These are phyloP conservation scores for Helicoverpa zea DNA, from an alignment of 1,140 invertebrate genomes.

Conservation along the genomic window DNA sequence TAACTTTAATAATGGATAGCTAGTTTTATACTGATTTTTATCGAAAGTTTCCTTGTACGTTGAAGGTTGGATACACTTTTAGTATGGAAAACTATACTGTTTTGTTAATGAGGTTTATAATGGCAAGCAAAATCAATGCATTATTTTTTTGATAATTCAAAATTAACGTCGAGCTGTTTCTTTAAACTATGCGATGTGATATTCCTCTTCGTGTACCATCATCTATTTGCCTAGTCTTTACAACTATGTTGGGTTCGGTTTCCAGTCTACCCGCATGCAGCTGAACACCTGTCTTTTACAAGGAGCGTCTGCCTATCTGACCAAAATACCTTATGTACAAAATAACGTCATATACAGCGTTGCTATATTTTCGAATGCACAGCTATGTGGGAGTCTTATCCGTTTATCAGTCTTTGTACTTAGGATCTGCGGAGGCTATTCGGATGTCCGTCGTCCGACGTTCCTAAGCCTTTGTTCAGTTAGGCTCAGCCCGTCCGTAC, in stretches of 20 bases:
- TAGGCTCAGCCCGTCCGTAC: slow-evolving; percentile 14
- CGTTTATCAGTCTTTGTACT: slow-evolving; percentile 40
- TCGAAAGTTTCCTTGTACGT: too few relatives aligned
- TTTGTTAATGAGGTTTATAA: too few relatives aligned
- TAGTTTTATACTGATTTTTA: too few relatives aligned
- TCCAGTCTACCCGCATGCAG: not conserved
- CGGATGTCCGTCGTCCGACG: slow-evolving; percentile 9
- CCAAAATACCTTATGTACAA: not conserved
- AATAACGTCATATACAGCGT: not conserved
- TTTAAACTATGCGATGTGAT: too few relatives aligned
- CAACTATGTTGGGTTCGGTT: not conserved
- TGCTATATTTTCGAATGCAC: not conserved
- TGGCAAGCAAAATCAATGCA: too few relatives aligned
- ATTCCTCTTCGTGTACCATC: not conserved
- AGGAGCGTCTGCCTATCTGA: too few relatives aligned
- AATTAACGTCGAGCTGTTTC: too few relatives aligned
- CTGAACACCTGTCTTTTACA: too few relatives aligned
- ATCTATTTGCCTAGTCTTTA: not conserved
- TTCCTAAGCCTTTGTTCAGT: slow-evolving; percentile 36
- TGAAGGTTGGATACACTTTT: too few relatives aligned
- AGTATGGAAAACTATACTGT: too few relatives aligned
- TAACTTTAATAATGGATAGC: too few relatives aligned
- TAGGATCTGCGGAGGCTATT: slow-evolving; percentile 22
- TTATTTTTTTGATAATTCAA: too few relatives aligned
- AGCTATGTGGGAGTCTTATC: slow-evolving; percentile 16